Base-by-base conservation (phyloP, 2,797 vertebrate species). In the Mormyrops attenuatus region DNA sequence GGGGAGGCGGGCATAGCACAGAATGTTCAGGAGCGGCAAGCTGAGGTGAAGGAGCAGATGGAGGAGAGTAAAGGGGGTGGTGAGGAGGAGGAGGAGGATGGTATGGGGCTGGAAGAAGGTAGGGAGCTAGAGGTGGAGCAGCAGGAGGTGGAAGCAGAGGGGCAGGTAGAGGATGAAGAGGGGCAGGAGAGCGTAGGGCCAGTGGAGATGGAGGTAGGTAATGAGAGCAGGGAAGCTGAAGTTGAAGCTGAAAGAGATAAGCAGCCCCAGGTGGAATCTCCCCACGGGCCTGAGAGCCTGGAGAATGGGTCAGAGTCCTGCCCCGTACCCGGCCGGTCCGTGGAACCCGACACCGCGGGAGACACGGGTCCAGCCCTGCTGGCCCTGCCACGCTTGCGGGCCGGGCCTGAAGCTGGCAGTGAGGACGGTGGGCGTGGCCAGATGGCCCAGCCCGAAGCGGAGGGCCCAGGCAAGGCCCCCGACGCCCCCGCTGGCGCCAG, bases 181-280 rank as follows among this genome's bases (percentile, higher is more conserved):
- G 96, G 94, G 92, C 95, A 95, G 92, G 95, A 93, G 88, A 95
- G 96, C 93, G 96, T 93, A 95, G 96, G 92, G 85, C 92, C 92
- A 93, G 93, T 93, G 89, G 96, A 97, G 92, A 94, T 95, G 94
- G 97, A 97, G 94, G 93, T 94, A 91, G 96, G 96, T 93, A 94
- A 93, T 89, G 94, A 95, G 85, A 90, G 91, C 93, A 95, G 96
- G 90, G 95, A 95, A 90, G 94, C 95, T 93, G 93, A 91, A 55
- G 90, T 90, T 90, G 91, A 90, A 52, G 90, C 90, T 90, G 91
- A 90, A 50, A 47, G 90, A 93, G 92, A 91, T n/a, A 57, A 90
- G 90, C 91, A 94, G 92, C 93, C 95, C 0, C 92, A 93, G 85
- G 95, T 93, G 91, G 96, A 95, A 90, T 94, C 90, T 90, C 69